Base-by-base conservation (phyloP, 2,797 vertebrate genomes). In the Chaunax sp. region DNA sequence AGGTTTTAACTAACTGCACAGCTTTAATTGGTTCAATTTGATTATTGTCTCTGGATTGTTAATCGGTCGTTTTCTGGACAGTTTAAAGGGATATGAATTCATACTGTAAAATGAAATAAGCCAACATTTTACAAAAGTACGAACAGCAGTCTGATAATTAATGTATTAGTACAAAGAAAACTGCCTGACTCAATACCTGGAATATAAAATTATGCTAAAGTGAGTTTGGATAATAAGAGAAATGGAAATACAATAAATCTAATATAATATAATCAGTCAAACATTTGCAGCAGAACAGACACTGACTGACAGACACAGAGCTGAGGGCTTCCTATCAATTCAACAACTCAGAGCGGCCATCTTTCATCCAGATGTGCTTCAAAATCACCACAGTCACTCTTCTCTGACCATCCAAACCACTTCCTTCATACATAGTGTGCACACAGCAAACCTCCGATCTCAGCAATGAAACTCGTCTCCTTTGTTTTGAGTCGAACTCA, bases 361-460 rank as follows among this genome's bases (percentile, higher is more conserved):
- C 20, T 14, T 26, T 55, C 20, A 35, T 59, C 18, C 33, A 54
- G 12, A 67, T 50, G 26, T 49, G 2, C 3, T 26, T 44, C 26
- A 62, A 47, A 20, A 3, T n/a, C n/a, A n/a, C n/a, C n/a, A n/a
- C n/a, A n/a, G n/a, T n/a, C n/a, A 6, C 28, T 14, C 50, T 57
- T 53, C 20, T 33, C 23, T 26, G 0, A 77, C 35, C 41, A 22
- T 9, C 2, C 8, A 40, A 68, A 55, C 75, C 57, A 72, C 61
- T 69, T 77, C 64, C 72, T 72, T 44, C 20, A 61, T 64, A 56
- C n/a, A 13, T 1, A 15, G 7, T 5, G 11, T 19, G 6, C 14
- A 19, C n/a, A 20, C 15, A 68, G 65, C 62, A 78, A 77, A 64
- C 33, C 19, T 49, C 37, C 63, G 60, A 57, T 56, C 40, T 69